These are phyloP conservation scores for Agonopterix subpropinquella DNA, from an alignment of 2,888 invertebrate genomes.

Conservation along the genomic window DNA sequence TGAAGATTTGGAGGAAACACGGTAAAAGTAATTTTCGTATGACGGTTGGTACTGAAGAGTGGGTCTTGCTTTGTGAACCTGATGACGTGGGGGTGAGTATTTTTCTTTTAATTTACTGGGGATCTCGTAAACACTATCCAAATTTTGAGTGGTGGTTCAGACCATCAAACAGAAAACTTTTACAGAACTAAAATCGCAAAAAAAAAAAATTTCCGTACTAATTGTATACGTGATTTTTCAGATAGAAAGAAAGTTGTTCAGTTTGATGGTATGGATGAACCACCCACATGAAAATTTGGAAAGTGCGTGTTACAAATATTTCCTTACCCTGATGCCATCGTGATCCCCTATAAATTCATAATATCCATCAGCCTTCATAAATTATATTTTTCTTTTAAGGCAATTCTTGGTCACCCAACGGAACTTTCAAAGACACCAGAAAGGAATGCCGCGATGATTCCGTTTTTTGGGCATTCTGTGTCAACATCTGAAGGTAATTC, in stretches of 20 bases:
- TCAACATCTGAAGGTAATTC: conserved; percentile 35
- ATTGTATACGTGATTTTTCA: no score
- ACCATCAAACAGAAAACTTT: no score
- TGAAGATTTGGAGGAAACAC: conserved; percentile 24
- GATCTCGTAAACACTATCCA: no score
- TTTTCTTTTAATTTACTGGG: background rate
- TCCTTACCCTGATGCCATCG: background rate
- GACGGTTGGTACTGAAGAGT: conserved; percentile 26
- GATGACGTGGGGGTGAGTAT: conserved; percentile 26
- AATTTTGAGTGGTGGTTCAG: no score
- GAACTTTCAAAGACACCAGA: conserved; percentile 28
- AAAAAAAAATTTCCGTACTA: no score
- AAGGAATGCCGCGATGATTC: conserved; percentile 28
- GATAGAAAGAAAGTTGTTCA: no score
- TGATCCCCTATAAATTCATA: background rate
- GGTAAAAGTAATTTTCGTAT: conserved; percentile 28
- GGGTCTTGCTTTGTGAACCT: conserved; percentile 27
- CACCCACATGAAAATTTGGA: no score
- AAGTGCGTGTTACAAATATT: no score
- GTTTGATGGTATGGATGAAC: no score
- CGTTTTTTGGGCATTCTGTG: conserved; percentile 32
- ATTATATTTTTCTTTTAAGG: conserved; percentile 9
- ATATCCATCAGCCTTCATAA: no score
- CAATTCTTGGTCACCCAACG: conserved; percentile 22
- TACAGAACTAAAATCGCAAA: no score